Conservation (phyloP, 2,888 invertebrate genomes). For the Prenolepis imparis region DNA sequence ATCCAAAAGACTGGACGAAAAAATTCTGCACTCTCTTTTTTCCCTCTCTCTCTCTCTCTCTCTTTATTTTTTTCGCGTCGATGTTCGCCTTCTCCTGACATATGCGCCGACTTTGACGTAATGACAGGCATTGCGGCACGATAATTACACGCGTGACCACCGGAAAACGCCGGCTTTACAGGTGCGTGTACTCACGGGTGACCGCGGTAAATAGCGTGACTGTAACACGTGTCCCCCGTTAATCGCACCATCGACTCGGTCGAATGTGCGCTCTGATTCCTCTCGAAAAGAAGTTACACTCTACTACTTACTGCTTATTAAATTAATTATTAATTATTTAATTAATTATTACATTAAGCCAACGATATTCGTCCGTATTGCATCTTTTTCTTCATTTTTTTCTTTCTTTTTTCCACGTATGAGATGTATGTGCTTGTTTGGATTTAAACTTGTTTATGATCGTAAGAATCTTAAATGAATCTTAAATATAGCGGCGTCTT, state of each 20-base stretch:
- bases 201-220: constrained; percentile 54
- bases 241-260: constrained; percentile 53
- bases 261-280: constrained; percentile 32
- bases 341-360: no score
- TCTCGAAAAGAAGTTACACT: background rate
- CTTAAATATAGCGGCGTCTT: no score
- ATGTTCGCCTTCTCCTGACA: constrained; percentile 57
- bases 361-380: background rate
- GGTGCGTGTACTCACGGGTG: constrained; percentile 78
- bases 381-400: background rate
- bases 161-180: constrained; percentile 79
- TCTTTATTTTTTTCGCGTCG: background rate
- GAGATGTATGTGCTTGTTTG: no score
- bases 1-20: background rate
- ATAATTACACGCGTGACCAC: constrained; percentile 77
- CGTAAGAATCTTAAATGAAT: no score
- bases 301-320: background rate
- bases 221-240: constrained; percentile 62
- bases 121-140: constrained; percentile 68
- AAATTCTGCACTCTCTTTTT: background rate
- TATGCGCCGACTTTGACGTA: constrained; percentile 68
- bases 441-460: no score
- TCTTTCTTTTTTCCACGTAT: no score
- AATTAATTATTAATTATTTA: no score
- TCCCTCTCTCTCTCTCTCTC: background rate